Evolutionary conservation across 30 jellyfish, hydroid and myxozoan species (phyloP), one percentile per base, ranked within the genome.

Genomic region (Hydractinia echinata): DNA sequence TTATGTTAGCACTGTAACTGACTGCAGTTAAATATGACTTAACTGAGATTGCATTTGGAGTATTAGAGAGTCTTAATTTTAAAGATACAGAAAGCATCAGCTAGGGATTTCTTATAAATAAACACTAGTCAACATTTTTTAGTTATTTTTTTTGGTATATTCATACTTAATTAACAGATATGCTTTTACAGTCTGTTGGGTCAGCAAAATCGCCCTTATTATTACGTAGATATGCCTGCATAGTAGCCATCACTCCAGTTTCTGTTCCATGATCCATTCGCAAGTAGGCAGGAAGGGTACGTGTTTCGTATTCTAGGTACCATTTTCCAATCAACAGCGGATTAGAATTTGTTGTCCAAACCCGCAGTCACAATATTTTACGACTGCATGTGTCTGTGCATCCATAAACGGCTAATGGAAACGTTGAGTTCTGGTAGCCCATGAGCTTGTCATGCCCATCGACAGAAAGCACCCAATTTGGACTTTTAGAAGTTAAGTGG

Each of bases 361-460:
- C 76, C 81, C 70, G 67, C 11, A 77, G 20, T 30, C 39, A 66
- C 66, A 85, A 55, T 20, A 85, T 21, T 81, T 85, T 85, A 10
- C 88, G 70, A 51, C 94, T 85, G 6, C 88, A 87, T 54, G 94
- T 85, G 54, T 78, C 94, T 10, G 79, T 77, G 73, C 85, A 68
- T 18, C 88, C 94, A 86, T 86, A 86, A 9, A 86, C 81, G 66
- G 89, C 89, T 8, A 79, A 73, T 13, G 95, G 95, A 67, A 71
- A 86, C 6, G 90, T 86, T 51, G n/a, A 11, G 21, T 86, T 86
- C 64, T 66, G 85, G 73, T 14, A 86, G 8, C 95, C 95, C 95
- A 79, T 86, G 52, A 86, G 79, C 76, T 86, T 86, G 79, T 20
- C 89, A 61, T 86, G 95, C 76, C 85, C 95, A 79, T 86, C 95